Base-by-base conservation (phyloP, 1,140 invertebrate species). In the Papilio polytes region DNA sequence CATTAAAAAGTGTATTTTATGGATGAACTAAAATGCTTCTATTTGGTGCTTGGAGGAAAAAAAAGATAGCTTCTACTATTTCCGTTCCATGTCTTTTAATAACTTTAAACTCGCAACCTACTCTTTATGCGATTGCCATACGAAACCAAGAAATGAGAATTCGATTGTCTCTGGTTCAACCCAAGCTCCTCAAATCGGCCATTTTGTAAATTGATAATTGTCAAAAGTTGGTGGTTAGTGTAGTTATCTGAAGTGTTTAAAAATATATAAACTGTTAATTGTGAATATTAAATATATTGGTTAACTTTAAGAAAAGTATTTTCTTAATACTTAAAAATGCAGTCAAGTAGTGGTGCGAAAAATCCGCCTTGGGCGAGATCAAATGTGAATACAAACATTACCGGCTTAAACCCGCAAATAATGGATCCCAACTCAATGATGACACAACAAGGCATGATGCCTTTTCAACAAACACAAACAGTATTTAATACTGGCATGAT, bases 341-440 rank as follows among this genome's bases (percentile, higher is more conserved):
- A 94, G 83, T 89, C 90, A 51, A 91, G 90, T 78, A 91, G 92
- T 81, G 92, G 93, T 46, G 82, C 93, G 48, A 94, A 94, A 90
- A 94, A 94, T 85, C 93, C 93, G 63, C 93, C 93, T 81, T 94
- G 93, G 93, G 93, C 93, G 63, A 88, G 93, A 41, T 93, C 93
- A 66, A 94, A 91, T 79, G 91, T 93, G 74, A 94, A 93, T 84
- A 89, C 93, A 87, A 94, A 93, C 78, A 94, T 94, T 85, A 91
- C 92, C 90, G 92, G 93, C 84, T 92, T 94, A 85, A 94, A 94
- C 88, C 90, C 93, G 6, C 93, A 94, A 89, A 93, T 94, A 72
- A 93, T 94, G 92, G 93, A 94, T 88, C 89, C 92, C 8, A 94
- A 93, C 83, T 83, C 91, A 46, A 94, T 94, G 89, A 93, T 93